Percentiles rank a stretch among this genome's conserved stretches.
Evolutionary conservation across 2,888 invertebrate species (phyloP).

Genomic region (Nineta flava): DNA sequence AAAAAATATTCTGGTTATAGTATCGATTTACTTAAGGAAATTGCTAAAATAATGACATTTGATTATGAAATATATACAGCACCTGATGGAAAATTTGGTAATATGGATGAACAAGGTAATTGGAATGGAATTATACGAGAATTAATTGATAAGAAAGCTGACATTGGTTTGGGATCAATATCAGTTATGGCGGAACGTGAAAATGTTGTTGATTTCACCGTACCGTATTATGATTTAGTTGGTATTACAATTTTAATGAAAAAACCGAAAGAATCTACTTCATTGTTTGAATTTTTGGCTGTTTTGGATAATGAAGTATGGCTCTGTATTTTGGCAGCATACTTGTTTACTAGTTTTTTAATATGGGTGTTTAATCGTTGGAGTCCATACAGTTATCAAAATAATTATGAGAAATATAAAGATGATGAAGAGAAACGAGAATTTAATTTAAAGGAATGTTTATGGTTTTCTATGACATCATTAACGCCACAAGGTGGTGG

Average conservation of each 20-base stretch:
- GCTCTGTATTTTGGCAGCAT: conserved; percentile 89
- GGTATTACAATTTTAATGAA: conserved; percentile 95
- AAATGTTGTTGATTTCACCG: conserved; percentile 94
- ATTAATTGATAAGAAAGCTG: conserved; percentile 49
- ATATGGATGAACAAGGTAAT: conserved; percentile 65
- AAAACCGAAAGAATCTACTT: conserved; percentile 74
- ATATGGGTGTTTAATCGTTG: conserved; percentile 96
- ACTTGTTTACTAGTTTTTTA: conserved; percentile 84
- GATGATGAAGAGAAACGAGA: conserved; percentile 88
- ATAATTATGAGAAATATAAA: conserved; percentile 82
- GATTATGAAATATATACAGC: conserved; percentile 77
- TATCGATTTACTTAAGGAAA: conserved; percentile 81
- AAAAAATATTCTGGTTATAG: conserved; percentile 77
- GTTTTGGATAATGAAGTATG: conserved; percentile 93
- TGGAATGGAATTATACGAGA: conserved; percentile 40
- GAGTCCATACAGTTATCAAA: conserved; percentile 94
- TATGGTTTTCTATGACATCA: conserved; percentile 99
- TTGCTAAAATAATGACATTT: conserved; percentile 69
- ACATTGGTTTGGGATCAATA: conserved; percentile 84
- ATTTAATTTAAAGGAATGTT: conserved; percentile 88
- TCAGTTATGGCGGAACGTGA: conserved; percentile 97
- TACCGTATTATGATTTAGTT: conserved; percentile 95
- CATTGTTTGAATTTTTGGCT: conserved; percentile 90
- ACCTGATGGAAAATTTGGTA: conserved; percentile 71
- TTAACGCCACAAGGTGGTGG: conserved; percentile 90